These are phyloP conservation scores for Pachycephus smyrnensis DNA, from an alignment of 2,888 invertebrate species.

Conservation along the genomic window DNA sequence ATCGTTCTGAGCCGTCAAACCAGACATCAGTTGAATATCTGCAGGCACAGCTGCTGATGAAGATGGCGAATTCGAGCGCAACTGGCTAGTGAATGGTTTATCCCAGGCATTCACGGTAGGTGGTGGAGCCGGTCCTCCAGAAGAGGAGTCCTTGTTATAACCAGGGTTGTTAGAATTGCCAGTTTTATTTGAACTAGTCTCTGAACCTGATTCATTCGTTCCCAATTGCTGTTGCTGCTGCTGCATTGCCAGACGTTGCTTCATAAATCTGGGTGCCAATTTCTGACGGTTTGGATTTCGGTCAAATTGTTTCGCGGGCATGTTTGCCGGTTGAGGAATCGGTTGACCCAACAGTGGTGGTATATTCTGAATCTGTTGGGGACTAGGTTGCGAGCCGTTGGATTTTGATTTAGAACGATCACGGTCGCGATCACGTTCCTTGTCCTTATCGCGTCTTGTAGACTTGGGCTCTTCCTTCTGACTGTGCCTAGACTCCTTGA, in stretches of 20 bases:
- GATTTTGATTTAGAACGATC: conserved; percentile 63
- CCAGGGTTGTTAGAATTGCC: conserved; percentile 34
- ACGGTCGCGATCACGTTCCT: conserved; percentile 48
- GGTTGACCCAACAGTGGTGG: conserved; percentile 69
- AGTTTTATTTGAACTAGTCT: conserved; percentile 48
- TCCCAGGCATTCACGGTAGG: conserved; percentile 88
- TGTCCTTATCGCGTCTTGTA: conserved; percentile 41
- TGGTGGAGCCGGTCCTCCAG: conserved; percentile 72
- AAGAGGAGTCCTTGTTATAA: conserved; percentile 55
- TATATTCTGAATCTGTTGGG: conserved; percentile 67
- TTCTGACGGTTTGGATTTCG: conserved; percentile 69
- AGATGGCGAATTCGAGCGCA: conserved; percentile 71
- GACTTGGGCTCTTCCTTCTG: conserved; percentile 37
- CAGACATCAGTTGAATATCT: conserved; percentile 57
- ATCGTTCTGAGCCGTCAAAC: conserved; percentile 47
- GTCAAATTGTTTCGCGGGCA: conserved; percentile 61
- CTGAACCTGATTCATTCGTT: conserved; percentile 52
- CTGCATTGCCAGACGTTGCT: conserved; percentile 74
- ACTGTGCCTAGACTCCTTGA: conserved; percentile 71
- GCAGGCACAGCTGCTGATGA: conserved; percentile 37
- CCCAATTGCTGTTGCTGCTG: conserved; percentile 66
- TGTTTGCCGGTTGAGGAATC: conserved; percentile 67
- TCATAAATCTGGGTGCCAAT: conserved; percentile 82
- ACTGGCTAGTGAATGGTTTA: conserved; percentile 80
- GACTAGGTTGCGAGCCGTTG: conserved; percentile 41